Conservation (phyloP, 2,888 invertebrate species). For the Drosophila cracens region DNA sequence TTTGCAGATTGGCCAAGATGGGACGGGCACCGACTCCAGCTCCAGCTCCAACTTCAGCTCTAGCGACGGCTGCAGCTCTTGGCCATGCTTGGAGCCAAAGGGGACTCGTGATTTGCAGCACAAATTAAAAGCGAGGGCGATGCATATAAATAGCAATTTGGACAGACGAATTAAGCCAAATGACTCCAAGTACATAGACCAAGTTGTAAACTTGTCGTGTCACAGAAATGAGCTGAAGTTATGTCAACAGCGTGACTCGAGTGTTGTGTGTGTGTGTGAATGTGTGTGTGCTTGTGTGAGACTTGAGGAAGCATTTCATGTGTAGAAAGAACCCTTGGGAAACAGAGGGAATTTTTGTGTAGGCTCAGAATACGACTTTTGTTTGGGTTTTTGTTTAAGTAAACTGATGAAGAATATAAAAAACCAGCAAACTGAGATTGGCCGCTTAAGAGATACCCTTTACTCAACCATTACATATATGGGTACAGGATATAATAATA, state of each 20-base stretch:
- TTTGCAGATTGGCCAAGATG: constrained; percentile 54
- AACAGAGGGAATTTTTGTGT: constrained; percentile 5
- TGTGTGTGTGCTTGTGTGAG: constrained; percentile 5
- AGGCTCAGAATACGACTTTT: neutral
- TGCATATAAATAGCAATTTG: constrained; percentile 79
- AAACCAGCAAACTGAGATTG: neutral
- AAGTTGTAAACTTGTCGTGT: constrained; percentile 60
- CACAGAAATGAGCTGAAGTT: constrained; percentile 65
- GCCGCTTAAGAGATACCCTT: neutral
- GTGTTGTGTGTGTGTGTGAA: neutral
- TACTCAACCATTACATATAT: neutral
- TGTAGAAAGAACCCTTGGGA: constrained; percentile 23
- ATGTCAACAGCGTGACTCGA: constrained; percentile 72
- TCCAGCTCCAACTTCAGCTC: neutral
- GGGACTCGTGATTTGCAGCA: constrained; percentile 72
- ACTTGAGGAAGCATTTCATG: constrained; percentile 13
- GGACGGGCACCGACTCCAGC: neutral
- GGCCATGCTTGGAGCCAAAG: constrained; percentile 29
- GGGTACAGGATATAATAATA: neutral
- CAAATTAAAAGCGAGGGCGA: constrained; percentile 79
- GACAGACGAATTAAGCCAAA: constrained; percentile 77
- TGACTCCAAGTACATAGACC: constrained; percentile 56
- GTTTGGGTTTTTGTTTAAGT: neutral
- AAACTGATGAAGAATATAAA: neutral
- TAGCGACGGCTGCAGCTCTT: constrained; percentile 5